Evolutionary conservation across 1,140 invertebrate genomes (phyloP), one percentile per base, ranked within the genome.

Genomic region (Mizuhopecten yessoensis): DNA sequence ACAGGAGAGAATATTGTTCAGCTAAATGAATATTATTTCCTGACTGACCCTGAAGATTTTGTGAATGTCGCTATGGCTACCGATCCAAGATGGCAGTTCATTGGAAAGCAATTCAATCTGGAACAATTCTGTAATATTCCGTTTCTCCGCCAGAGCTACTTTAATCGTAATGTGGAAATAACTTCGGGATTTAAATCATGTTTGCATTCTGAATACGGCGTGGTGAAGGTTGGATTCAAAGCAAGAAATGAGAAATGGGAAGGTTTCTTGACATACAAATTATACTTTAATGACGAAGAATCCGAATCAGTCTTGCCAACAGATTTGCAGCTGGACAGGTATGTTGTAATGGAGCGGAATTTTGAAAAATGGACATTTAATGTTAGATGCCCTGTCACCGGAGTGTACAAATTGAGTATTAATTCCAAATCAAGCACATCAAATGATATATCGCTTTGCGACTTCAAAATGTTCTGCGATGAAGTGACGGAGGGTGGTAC

Each of bases 21-120:
- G 34, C 39, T 93, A 15, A 92, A 95, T 75, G 95, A 95, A n/a
- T 95, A 94, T 90, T 95, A 92, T 89, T 95, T 94, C 87, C 86
- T 95, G n/a, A 94, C 94, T 0, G 93, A 95, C 75, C 93, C 95
- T 20, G 92, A 94, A 33, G 91, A 94, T 23, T 93, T 95, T 86
- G 93, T 94, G 17, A 93, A 90, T 87, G 39, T 92, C 33, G 94
- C 93, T 91, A 91, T 90, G 57, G 92, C 95, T 0, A 33, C 93
- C 33, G 89, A 93, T 7, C 88, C 89, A 34, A 75, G 87, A 45
- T 95, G 95, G 95, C 95, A 95, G 88, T 93, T 95, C 39, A 45
- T 95, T 11, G 87, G 36, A 15, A 49, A 34, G 15, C 93, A 92
- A 9, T 94, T 94, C 92, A 88, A 91, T 20, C 89, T 94, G 29